Percentiles rank a stretch among this genome's conserved stretches.
phyloP scores from a whole-genome alignment of 2,113 vertebrate genomes.

The Hippolais icterina region DNA sequence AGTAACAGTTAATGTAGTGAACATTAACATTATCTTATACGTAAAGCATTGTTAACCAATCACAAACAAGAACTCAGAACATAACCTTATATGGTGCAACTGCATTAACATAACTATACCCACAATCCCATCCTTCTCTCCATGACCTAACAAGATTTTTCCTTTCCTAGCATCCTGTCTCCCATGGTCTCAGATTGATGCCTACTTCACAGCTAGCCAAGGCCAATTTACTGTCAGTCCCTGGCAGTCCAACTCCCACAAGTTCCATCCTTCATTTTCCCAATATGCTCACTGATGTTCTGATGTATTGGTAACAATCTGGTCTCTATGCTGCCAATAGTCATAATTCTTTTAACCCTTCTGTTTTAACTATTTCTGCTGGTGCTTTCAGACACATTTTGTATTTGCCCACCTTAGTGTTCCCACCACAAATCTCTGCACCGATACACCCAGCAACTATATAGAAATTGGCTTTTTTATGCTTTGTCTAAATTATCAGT shows the following conservation, averaged over 20 bases:
- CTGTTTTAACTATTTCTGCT: neutral
- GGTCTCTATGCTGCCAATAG: neutral
- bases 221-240: neutral
- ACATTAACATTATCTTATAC: neutral
- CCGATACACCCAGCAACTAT: fast-evolving
- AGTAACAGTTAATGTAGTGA: neutral
- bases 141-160: neutral
- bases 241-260: neutral
- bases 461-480: neutral
- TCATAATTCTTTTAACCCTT: neutral
- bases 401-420: neutral
- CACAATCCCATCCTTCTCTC: neutral
- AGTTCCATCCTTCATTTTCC: neutral
- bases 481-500: neutral
- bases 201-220: neutral
- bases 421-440: neutral
- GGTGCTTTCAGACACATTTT: neutral
- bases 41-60: neutral
- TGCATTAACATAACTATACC: neutral
- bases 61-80: neutral
- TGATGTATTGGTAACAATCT: neutral
- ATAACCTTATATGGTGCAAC: neutral
- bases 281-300: neutral
- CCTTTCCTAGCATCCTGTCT: neutral
- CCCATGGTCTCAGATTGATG: neutral